Percentiles rank a stretch among this genome's conserved stretches.
Conservation (phyloP, 1,140 invertebrate species). For the Thaumatotibia leucotreta region DNA sequence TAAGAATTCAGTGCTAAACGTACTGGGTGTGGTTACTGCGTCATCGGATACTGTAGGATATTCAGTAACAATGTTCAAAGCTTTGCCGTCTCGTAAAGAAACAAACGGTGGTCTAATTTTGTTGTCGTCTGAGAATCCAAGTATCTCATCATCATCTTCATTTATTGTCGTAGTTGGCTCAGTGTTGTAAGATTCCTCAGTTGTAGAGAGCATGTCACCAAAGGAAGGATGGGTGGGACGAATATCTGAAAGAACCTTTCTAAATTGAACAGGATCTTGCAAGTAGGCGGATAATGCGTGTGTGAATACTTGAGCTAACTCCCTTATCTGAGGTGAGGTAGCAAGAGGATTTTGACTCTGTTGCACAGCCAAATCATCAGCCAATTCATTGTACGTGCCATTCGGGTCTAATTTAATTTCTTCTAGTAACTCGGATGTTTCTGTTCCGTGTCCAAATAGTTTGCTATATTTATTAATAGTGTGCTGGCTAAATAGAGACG, state of each 20-base stretch:
- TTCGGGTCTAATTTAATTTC: constrained; percentile 60
- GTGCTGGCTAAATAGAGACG: constrained; percentile 75
- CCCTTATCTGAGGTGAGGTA: constrained; percentile 81
- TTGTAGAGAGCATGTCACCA: constrained; percentile 55
- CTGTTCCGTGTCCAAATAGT: constrained; percentile 73
- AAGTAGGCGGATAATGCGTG: constrained; percentile 88
- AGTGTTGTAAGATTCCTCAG: constrained; percentile 54
- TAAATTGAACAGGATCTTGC: constrained; percentile 87
- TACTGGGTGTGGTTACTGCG: constrained; percentile 40
- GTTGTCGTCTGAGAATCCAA: constrained; percentile 84
- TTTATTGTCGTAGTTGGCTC: constrained; percentile 76
- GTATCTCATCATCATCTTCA: constrained; percentile 84
- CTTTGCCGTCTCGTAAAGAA: constrained; percentile 54
- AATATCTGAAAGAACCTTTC: constrained; percentile 84
- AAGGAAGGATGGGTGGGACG: constrained; percentile 85
- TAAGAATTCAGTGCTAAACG: constrained; percentile 34
- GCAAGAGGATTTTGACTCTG: constrained; percentile 79
- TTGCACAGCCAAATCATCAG: constrained; percentile 78
- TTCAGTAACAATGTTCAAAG: constrained; percentile 63
- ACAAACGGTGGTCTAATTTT: constrained; percentile 40
- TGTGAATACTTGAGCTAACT: constrained; percentile 89
- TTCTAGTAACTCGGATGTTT: constrained; percentile 51
- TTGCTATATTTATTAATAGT: constrained; percentile 79
- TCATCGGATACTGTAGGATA: constrained; percentile 43
- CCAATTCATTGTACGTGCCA: constrained; percentile 71